Evolutionary conservation across 2,113 vertebrate genomes (phyloP).

Genomic region (Psilopsiagon aymara): DNA sequence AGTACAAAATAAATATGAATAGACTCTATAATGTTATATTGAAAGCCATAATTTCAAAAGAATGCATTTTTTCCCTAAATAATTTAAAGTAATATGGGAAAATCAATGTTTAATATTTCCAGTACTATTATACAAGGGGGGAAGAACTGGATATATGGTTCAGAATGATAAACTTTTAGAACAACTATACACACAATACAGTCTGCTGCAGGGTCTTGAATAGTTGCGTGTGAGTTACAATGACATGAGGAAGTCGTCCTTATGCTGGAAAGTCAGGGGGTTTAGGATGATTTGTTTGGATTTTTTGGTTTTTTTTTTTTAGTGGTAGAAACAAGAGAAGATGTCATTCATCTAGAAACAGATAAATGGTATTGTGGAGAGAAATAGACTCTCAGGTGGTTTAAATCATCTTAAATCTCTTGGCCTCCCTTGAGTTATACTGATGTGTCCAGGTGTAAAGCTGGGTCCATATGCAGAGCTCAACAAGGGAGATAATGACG

Average conservation of each 20-base stretch:
- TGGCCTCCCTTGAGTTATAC: not conserved
- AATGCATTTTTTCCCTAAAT: conserved; percentile 1
- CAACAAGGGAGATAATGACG: not conserved
- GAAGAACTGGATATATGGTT: conserved; percentile 15
- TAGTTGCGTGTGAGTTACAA: not conserved
- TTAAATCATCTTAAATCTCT: not conserved
- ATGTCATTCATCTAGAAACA: not conserved
- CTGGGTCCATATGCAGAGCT: not conserved
- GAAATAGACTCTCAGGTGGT: not conserved
- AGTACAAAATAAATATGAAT: conserved; percentile 31
- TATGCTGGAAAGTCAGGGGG: not conserved
- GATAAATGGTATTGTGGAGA: not conserved
- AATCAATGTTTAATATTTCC: conserved; percentile 71
- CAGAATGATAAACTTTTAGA: not conserved
- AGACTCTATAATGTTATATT: not conserved
- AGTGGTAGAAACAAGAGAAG: not conserved
- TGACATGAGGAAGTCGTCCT: not conserved
- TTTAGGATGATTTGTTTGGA: not conserved
- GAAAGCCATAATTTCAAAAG: conserved; percentile 28
- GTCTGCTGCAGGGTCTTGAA: not conserved
- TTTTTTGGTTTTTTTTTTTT: not conserved
- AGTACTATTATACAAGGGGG: not conserved
- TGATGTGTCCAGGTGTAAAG: not conserved
- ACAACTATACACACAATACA: not conserved
- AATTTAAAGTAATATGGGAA: conserved; percentile 45